Percentiles rank a stretch among this genome's conserved stretches.
Conservation (phyloP, 2,113 vertebrate species). For the Cinclus cinclus region DNA sequence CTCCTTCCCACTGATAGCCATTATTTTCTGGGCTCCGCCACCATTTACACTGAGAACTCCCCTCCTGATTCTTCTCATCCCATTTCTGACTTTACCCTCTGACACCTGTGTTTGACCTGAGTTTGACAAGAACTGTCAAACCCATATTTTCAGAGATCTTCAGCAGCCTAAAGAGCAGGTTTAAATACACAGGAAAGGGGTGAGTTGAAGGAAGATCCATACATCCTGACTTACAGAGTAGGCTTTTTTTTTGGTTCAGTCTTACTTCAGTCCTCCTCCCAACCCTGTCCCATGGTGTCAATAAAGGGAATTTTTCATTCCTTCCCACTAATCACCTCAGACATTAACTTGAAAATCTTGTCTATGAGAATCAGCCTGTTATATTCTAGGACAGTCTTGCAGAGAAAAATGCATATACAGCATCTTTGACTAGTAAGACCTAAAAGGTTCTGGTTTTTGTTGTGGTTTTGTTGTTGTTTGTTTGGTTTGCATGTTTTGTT, state of each 20-base stretch:
- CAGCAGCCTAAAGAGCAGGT: not conserved
- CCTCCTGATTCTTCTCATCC: not conserved
- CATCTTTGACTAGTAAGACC: not conserved
- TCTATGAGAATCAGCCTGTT: not conserved
- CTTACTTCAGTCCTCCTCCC: not conserved
- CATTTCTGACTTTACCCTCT: not conserved
- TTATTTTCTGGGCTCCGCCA: not conserved
- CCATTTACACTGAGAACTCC: not conserved
- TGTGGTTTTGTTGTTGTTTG: not conserved
- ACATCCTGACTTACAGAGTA: not conserved
- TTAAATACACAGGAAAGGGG: not conserved
- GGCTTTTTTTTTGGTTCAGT: not conserved
- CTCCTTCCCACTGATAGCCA: not conserved
- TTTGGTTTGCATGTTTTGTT: not conserved
- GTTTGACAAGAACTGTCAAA: not conserved
- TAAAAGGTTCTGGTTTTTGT: accelerated
- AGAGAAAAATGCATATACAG: not conserved
- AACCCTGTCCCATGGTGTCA: not conserved
- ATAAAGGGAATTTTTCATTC: constrained; percentile 1
- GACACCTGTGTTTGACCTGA: not conserved
- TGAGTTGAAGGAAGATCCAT: not conserved
- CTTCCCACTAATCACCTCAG: not conserved
- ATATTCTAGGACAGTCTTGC: not conserved
- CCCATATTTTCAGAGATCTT: not conserved
- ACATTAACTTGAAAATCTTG: not conserved